Base-by-base conservation (phyloP, 92 coral and sea anemone genomes). In the Diadumene lineata region DNA sequence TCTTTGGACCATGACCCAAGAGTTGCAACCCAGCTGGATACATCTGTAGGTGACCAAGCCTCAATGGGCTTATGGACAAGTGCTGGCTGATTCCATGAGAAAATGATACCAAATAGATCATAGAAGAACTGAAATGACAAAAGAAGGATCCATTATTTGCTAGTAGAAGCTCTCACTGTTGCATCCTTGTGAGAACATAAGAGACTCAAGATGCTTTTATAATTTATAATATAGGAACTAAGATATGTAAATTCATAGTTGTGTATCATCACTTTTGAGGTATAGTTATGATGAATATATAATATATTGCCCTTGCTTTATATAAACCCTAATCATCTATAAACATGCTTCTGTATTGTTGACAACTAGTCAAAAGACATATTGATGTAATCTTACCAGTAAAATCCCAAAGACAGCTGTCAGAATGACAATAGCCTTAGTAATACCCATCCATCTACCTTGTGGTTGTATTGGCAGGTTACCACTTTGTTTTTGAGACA, bases 1-100 rank as follows among this genome's bases (percentile, higher is more conserved):
- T 73, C 87, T 28, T 79, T 82, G 16, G 93, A 73, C 92, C 97
- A 92, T 26, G 79, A 72, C 25, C 92, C 93, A 11, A 94, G 83
- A 51, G 73, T 75, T 34, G 83, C 78, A 11, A 88, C 85, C 98
- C 98, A 94, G 19, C 61, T 51, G 48, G 83, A 88, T 11, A 94
- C 98, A 72, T 94, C 94, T 31, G 57, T 46, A 38, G 86, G 74
- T 53, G 85, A 77, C 97, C 89, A 91, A 23, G 61, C 69, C 30
- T 74, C 76, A 53, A 86, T 76, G 31, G 90, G 84, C 43, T 84
- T 86, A 66, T 76, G 83, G 28, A 88, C 89, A 57, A 91, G 92
- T 18, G n/a, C n/a, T n/a, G 85, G 74, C 27, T 87, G 88, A 11
- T 60, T 68, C 25, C 71, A 76, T 43, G 85, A 81, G 30, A 67